Conservation (phyloP, 2,797 vertebrate genomes). For the Pantherophis alleghaniensis region DNA sequence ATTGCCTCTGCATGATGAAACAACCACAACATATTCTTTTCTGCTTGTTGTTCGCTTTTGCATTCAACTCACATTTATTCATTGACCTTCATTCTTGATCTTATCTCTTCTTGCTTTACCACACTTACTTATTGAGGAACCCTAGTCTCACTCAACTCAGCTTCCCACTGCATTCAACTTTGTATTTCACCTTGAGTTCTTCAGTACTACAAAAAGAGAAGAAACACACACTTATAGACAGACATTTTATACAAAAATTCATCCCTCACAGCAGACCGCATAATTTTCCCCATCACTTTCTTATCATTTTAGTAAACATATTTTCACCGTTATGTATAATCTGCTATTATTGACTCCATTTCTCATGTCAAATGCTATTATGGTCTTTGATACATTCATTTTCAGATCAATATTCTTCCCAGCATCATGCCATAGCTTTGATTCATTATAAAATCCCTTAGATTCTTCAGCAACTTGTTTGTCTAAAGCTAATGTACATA, state of each 20-base stretch:
- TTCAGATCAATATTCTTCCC: background rate
- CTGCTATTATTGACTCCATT: background rate
- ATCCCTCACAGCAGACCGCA: background rate
- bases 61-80: background rate
- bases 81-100: background rate
- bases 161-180: background rate
- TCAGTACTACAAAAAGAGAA: background rate
- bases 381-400: background rate
- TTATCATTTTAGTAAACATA: background rate
- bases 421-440: background rate
- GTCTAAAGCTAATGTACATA: background rate
- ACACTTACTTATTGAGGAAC: background rate
- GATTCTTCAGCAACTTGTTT: background rate
- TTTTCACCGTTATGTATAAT: background rate
- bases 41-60: background rate
- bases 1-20: background rate
- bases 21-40: background rate
- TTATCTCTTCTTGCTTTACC: background rate
- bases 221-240: background rate
- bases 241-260: background rate
- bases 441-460: background rate
- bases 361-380: background rate
- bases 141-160: background rate
- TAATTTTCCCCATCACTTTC: background rate
- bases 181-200: background rate